Evolutionary conservation across 2,888 invertebrate species (phyloP).

Genomic region (Eupsilia transversa): DNA sequence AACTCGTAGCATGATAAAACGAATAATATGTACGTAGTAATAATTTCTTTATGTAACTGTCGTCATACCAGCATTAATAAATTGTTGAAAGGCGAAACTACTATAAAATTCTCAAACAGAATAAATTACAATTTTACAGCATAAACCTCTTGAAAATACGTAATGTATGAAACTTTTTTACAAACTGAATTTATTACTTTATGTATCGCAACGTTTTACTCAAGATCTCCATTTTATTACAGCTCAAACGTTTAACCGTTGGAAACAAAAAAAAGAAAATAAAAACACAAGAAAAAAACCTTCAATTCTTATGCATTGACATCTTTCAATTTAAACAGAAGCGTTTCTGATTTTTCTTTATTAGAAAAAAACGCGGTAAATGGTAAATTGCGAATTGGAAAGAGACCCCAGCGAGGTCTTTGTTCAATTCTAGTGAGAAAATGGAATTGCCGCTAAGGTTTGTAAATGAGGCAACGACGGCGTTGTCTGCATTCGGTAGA

Average conservation of each 20-base stretch:
- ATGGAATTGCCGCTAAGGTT: constrained; percentile 68
- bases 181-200: constrained; percentile 37
- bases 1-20: neutral
- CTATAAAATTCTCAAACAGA: constrained; percentile 16
- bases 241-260: constrained; percentile 45
- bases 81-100: constrained; percentile 1
- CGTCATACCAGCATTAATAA: neutral
- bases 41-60: neutral
- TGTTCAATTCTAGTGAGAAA: constrained; percentile 69
- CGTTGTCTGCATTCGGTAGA: constrained; percentile 55
- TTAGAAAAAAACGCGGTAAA: constrained; percentile 61
- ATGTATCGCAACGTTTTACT: constrained; percentile 22
- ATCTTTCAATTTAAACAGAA: constrained; percentile 67
- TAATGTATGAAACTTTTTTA: constrained; percentile 37
- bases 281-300: constrained; percentile 37
- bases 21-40: neutral
- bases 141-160: constrained; percentile 32
- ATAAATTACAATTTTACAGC: constrained; percentile 22
- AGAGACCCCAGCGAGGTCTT: constrained; percentile 59
- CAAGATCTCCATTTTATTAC: constrained; percentile 40
- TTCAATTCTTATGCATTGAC: constrained; percentile 64
- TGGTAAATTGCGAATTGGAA: constrained; percentile 68
- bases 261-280: constrained; percentile 53
- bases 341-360: constrained; percentile 62
- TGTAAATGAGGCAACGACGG: constrained; percentile 64